Conservation (phyloP, 2,888 invertebrate genomes). For the Phorcus lineatus region DNA sequence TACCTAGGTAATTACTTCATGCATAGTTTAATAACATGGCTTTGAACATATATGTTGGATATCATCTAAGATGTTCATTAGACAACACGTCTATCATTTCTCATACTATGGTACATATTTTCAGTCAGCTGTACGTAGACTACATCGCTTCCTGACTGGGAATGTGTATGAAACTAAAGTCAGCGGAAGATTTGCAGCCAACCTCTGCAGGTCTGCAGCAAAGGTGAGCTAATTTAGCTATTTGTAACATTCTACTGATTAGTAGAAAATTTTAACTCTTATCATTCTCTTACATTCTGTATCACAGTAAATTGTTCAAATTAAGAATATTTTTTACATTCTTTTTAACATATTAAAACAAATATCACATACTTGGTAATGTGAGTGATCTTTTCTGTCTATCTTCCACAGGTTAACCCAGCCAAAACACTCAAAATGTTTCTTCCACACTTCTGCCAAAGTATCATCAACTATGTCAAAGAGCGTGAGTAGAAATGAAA, state of each 20-base stretch:
- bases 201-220: slow-evolving; percentile 81
- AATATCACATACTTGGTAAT: too few species aligned
- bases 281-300: not conserved
- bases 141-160: slow-evolving; percentile 83
- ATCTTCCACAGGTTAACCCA: slow-evolving; percentile 79
- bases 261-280: not conserved
- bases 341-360: not conserved
- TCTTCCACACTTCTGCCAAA: slow-evolving; percentile 84
- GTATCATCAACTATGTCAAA: slow-evolving; percentile 77
- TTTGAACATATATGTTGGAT: too few species aligned
- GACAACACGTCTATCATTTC: too few species aligned
- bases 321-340: not conserved
- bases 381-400: slow-evolving; percentile 3
- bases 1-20: too few species aligned
- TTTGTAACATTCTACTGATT: not conserved
- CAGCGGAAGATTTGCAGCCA: slow-evolving; percentile 87
- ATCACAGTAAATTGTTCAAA: not conserved
- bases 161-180: slow-evolving; percentile 89
- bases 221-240: slow-evolving; percentile 71
- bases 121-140: slow-evolving; percentile 84
- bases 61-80: too few species aligned
- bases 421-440: slow-evolving; percentile 84
- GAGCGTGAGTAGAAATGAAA: slow-evolving; percentile 58
- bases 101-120: slow-evolving; percentile 43
- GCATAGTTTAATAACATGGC: too few species aligned